Evolutionary conservation across 2,797 vertebrate species (phyloP).

Genomic region (Sebastes matsubarae): DNA sequence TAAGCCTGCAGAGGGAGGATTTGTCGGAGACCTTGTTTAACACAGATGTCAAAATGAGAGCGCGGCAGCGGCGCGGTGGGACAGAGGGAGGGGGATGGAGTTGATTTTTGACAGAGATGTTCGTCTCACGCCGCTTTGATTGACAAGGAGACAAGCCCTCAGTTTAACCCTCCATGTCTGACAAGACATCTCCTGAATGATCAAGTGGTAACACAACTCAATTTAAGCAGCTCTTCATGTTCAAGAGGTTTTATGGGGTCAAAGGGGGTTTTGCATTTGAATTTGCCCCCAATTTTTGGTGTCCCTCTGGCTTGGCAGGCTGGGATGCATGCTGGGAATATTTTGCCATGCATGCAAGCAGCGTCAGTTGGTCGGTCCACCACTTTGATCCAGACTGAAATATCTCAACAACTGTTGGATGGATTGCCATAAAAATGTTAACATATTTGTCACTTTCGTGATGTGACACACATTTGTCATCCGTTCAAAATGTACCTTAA

Average conservation of each 20-base stretch:
- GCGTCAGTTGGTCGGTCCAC: not conserved
- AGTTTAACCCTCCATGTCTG: slow-evolving; percentile 63
- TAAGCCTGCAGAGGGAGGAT: slow-evolving; percentile 67
- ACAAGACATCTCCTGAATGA: slow-evolving; percentile 66
- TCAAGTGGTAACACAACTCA: slow-evolving; percentile 58
- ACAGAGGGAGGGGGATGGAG: not conserved
- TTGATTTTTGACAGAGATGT: slow-evolving; percentile 68
- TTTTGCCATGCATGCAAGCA: not conserved
- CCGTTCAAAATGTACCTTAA: too few species aligned
- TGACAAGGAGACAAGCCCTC: slow-evolving; percentile 67
- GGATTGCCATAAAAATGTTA: too few species aligned
- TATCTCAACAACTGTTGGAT: not conserved
- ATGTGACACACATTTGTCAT: too few species aligned
- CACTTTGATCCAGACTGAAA: not conserved
- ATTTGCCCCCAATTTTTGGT: slow-evolving; percentile 10
- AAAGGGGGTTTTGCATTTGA: slow-evolving; percentile 45
- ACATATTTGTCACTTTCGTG: too few species aligned
- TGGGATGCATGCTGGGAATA: slow-evolving; percentile 2
- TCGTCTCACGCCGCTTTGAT: slow-evolving; percentile 52
- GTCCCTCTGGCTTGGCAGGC: not conserved
- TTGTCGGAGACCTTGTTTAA: slow-evolving; percentile 74
- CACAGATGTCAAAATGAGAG: slow-evolving; percentile 75
- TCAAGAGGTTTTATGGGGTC: slow-evolving; percentile 47
- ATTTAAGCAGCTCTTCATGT: slow-evolving; percentile 48
- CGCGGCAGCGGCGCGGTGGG: not conserved